Evolutionary conservation across 2,113 vertebrate species (phyloP).

Genomic region (Pipa parva): DNA sequence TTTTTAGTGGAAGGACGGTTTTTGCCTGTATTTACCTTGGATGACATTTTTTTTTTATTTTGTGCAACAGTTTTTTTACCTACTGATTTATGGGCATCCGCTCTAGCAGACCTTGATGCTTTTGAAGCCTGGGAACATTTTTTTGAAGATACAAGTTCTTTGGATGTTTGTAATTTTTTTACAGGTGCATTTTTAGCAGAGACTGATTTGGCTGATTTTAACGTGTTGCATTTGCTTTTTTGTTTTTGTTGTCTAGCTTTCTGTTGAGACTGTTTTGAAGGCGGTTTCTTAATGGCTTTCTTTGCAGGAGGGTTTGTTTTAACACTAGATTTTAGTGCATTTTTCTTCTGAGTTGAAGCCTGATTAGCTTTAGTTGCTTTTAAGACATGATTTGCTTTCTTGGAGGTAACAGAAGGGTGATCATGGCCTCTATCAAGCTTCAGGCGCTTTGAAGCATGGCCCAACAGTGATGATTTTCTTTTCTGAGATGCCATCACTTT

Average conservation of each 20-base stretch:
- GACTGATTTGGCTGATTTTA: conserved; percentile 49
- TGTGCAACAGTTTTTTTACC: conserved; percentile 39
- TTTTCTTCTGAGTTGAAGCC: conserved; percentile 56
- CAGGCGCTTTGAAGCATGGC: conserved; percentile 61
- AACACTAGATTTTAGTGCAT: conserved; percentile 53
- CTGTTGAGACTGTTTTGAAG: not conserved
- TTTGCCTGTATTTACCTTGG: conserved; percentile 46
- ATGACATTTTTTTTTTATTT: conserved; percentile 43
- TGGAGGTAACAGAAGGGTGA: conserved; percentile 44
- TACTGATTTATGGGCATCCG: conserved; percentile 20
- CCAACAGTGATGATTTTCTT: conserved; percentile 60
- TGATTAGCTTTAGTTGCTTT: conserved; percentile 54
- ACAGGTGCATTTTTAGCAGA: conserved; percentile 22
- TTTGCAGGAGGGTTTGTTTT: conserved; percentile 57
- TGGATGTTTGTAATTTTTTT: conserved; percentile 33
- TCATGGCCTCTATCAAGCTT: conserved; percentile 61
- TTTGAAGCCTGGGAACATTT: conserved; percentile 45
- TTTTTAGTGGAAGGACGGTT: conserved; percentile 35
- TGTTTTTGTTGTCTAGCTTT: conserved; percentile 42
- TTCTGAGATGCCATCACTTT: conserved; percentile 72
- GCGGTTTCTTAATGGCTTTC: conserved; percentile 42
- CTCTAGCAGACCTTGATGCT: conserved; percentile 4
- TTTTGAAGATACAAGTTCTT: conserved; percentile 34
- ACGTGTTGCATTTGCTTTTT: conserved; percentile 39
- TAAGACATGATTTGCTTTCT: conserved; percentile 63